phyloP scores from a whole-genome alignment of 1,140 invertebrate species.

The Idris sp. region DNA sequence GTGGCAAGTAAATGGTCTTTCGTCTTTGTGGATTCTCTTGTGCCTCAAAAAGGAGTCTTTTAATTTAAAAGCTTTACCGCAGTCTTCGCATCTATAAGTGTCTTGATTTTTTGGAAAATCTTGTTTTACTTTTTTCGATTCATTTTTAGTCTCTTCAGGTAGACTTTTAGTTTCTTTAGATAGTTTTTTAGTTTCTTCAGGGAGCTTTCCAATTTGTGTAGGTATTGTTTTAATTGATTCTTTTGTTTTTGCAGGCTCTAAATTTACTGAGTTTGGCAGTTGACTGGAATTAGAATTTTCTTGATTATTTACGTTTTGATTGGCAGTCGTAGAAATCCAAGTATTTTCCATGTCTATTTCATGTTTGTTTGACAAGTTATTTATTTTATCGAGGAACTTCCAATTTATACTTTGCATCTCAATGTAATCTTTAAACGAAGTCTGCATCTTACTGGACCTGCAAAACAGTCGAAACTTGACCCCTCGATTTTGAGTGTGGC shows the following conservation, averaged over 20 bases:
- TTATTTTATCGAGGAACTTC: constrained; percentile 51
- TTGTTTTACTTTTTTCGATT: constrained; percentile 10
- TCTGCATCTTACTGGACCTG: constrained; percentile 70
- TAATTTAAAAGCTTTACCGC: constrained; percentile 76
- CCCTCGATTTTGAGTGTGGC: constrained; percentile 44
- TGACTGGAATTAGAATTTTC: no score
- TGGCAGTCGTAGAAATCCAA: constrained; percentile 41
- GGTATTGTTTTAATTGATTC: no score
- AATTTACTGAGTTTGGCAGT: no score
- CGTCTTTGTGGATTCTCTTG: constrained; percentile 78
- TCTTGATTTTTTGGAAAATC: constrained; percentile 7
- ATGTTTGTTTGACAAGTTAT: not conserved
- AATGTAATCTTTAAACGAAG: constrained; percentile 68
- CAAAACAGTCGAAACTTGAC: constrained; percentile 74
- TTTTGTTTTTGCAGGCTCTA: no score
- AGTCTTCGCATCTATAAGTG: constrained; percentile 74
- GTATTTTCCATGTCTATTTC: constrained; percentile 19
- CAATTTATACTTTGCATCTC: constrained; percentile 67
- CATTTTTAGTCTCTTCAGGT: constrained; percentile 5
- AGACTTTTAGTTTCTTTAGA: no score
- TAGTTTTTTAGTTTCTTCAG: no score
- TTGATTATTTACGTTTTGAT: not conserved
- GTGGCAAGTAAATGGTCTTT: constrained; percentile 68
- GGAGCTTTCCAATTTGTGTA: no score
- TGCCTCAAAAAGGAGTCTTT: constrained; percentile 80